Conservation (phyloP, 2,797 vertebrate genomes). For the Bradypodion pumilum region DNA sequence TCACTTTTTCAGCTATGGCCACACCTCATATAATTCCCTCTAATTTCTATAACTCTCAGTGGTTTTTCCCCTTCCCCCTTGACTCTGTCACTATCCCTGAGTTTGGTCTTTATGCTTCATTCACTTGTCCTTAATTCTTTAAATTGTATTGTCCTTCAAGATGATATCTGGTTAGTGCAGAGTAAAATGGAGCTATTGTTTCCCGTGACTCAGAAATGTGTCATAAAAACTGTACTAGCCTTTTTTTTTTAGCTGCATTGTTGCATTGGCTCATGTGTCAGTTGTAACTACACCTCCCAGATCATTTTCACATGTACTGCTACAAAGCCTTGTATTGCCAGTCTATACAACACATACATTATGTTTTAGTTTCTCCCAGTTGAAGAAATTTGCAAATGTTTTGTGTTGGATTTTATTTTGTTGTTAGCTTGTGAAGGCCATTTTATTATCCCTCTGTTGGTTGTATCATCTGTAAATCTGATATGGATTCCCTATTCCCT, state of each 20-base stretch:
- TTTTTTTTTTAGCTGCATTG: background rate
- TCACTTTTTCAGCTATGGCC: background rate
- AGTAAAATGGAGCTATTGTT: too few relatives aligned
- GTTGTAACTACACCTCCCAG: background rate
- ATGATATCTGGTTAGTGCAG: too few relatives aligned
- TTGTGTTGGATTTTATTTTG: background rate
- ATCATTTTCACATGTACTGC: background rate
- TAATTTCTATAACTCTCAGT: background rate
- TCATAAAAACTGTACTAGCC: background rate
- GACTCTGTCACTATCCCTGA: background rate
- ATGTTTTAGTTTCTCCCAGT: background rate
- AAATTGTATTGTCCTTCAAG: background rate
- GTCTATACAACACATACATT: background rate
- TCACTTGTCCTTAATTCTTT: background rate
- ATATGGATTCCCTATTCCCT: too few relatives aligned
- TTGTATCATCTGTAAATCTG: too few relatives aligned
- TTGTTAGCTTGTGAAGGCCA: too few relatives aligned
- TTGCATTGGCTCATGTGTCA: background rate
- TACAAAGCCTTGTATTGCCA: background rate
- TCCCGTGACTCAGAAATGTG: too few relatives aligned
- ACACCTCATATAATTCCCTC: slow-evolving; percentile 4
- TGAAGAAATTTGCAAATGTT: background rate
- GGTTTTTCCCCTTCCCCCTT: background rate
- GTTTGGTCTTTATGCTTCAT: background rate
- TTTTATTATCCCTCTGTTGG: too few relatives aligned